phyloP scores from a whole-genome alignment of 2,888 invertebrate genomes.

The Eilema caniola region DNA sequence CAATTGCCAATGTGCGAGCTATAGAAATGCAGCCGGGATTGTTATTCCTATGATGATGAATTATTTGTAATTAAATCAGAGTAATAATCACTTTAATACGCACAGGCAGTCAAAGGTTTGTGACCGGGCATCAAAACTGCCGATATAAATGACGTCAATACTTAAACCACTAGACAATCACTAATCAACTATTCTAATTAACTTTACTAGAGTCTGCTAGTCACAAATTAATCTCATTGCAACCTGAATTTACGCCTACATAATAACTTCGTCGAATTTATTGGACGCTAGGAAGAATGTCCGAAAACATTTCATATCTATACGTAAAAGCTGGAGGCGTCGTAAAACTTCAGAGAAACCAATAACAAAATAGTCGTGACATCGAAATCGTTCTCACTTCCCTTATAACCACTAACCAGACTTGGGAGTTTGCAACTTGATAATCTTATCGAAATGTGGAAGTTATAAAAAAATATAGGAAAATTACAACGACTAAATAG shows the following conservation, averaged over 20 bases:
- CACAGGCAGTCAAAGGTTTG: neutral
- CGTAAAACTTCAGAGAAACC: slow-evolving; percentile 28
- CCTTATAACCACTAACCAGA: slow-evolving; percentile 27
- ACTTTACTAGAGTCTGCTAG: neutral
- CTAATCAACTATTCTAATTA: too few relatives aligned
- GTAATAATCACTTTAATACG: neutral
- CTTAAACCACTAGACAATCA: neutral
- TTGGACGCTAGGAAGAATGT: neutral
- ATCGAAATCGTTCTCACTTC: slow-evolving; percentile 33
- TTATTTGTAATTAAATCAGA: neutral
- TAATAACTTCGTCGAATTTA: neutral
- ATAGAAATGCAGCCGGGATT: neutral
- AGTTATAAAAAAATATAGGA: slow-evolving; percentile 2
- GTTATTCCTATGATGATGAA: neutral
- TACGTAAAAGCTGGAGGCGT: slow-evolving; percentile 20
- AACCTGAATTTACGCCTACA: neutral
- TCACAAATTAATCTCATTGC: neutral
- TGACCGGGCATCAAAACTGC: neutral
- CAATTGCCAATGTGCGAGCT: too few relatives aligned
- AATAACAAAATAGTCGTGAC: slow-evolving; percentile 34
- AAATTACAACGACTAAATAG: neutral
- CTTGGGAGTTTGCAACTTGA: slow-evolving; percentile 28
- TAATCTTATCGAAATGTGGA: slow-evolving; percentile 20
- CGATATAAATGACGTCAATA: neutral
- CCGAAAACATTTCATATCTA: neutral